These are phyloP conservation scores for Phalacrocorax carbo DNA, from an alignment of 2,113 vertebrate species.

Conservation along the genomic window DNA sequence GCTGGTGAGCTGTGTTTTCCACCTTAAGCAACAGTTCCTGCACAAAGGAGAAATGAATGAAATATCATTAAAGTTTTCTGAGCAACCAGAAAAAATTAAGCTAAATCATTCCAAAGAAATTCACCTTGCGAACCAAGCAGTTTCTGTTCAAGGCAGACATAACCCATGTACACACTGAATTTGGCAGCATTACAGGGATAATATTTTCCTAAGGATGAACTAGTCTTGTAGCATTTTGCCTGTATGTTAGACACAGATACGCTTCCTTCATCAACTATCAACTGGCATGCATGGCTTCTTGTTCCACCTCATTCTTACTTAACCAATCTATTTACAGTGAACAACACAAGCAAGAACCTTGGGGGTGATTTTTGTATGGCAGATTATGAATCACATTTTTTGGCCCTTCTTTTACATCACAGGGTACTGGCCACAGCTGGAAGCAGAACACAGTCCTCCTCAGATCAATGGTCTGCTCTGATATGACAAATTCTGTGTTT, in stretches of 20 bases:
- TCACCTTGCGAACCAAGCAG: neutral
- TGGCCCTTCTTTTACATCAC: conserved; percentile 7
- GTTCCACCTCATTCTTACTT: neutral
- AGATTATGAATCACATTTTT: conserved; percentile 12
- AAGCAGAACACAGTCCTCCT: conserved; percentile 41
- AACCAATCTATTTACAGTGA: conserved; percentile 4
- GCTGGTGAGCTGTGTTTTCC: neutral
- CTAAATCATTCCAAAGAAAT: neutral
- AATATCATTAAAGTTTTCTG: neutral
- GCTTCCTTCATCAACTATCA: neutral
- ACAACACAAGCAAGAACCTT: neutral
- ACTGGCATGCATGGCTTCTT: neutral
- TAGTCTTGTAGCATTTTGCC: neutral
- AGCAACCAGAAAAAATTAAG: neutral
- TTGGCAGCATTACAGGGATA: neutral
- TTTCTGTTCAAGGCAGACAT: neutral
- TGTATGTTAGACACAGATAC: neutral
- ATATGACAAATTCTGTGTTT: conserved; percentile 60
- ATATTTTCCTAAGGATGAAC: neutral
- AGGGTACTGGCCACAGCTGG: conserved; percentile 44
- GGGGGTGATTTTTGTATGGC: neutral
- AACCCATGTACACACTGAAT: neutral
- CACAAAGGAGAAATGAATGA: conserved; percentile 11
- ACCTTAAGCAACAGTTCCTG: neutral
- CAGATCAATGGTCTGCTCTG: conserved; percentile 40